phyloP scores from a whole-genome alignment of 2,888 invertebrate genomes.

The Zootermopsis nevadensis region DNA sequence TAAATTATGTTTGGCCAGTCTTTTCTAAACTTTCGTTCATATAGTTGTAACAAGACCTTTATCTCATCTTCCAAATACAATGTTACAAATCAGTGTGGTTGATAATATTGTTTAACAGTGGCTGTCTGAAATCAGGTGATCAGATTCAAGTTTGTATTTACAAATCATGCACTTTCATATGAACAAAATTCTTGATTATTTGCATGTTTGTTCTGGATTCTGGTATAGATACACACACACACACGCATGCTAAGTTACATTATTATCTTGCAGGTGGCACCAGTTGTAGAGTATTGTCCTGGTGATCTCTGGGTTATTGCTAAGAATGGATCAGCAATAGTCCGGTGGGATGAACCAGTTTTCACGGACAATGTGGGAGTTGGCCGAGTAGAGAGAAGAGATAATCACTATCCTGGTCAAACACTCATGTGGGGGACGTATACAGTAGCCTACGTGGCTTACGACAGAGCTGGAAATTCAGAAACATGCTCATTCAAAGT shows the following conservation, averaged over 20 bases:
- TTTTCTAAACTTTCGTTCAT: too few relatives aligned
- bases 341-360: conserved; percentile 91
- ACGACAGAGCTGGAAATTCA: conserved; percentile 91
- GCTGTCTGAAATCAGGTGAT: too few relatives aligned
- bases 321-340: conserved; percentile 89
- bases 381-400: conserved; percentile 82
- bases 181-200: too few relatives aligned
- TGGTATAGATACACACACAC: too few relatives aligned
- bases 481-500: conserved; percentile 93
- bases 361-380: conserved; percentile 91
- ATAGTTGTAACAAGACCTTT: too few relatives aligned
- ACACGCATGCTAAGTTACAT: not conserved
- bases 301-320: conserved; percentile 95
- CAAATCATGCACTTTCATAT: too few relatives aligned
- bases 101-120: too few relatives aligned
- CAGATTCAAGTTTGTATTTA: too few relatives aligned
- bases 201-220: too few relatives aligned
- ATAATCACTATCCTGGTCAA: conserved; percentile 88
- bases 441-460: conserved; percentile 92
- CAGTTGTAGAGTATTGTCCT: conserved; percentile 89
- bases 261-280: conserved; percentile 69
- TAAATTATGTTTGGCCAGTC: too few relatives aligned
- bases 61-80: too few relatives aligned
- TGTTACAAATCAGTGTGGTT: too few relatives aligned
- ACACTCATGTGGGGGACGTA: conserved; percentile 92